phyloP scores from a whole-genome alignment of 2,797 vertebrate genomes.

The Kryptolebias ocellatus region DNA sequence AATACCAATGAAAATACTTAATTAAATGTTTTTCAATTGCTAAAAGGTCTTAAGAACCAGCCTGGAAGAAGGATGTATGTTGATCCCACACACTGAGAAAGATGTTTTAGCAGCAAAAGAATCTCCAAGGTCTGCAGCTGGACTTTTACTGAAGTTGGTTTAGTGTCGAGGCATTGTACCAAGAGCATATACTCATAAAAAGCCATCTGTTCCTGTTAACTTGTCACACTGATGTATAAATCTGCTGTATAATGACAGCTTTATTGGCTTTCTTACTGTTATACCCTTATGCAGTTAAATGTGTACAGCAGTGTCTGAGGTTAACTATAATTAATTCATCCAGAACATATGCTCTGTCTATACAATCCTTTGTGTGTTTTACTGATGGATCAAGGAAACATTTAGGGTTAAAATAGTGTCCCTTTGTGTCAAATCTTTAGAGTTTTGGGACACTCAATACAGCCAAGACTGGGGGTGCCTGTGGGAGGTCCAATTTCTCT shows the following conservation, averaged over 20 bases:
- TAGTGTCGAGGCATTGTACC: not conserved
- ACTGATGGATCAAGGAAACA: constrained; percentile 71
- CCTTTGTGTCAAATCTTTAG: constrained; percentile 43
- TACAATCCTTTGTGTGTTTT: constrained; percentile 73
- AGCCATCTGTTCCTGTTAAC: constrained; percentile 35
- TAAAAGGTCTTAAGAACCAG: too few relatives aligned
- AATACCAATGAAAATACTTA: too few relatives aligned
- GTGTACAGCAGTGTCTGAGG: constrained; percentile 38
- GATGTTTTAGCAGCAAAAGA: not conserved
- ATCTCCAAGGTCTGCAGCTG: not conserved
- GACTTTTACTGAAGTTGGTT: constrained; percentile 1
- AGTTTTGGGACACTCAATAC: constrained; percentile 16
- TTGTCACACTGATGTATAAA: constrained; percentile 51
- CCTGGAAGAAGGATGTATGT: not conserved
- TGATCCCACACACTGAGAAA: not conserved
- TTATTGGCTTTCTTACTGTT: constrained; percentile 29
- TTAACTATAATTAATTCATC: constrained; percentile 67
- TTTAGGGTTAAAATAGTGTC: constrained; percentile 52
- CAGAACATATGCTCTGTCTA: constrained; percentile 64
- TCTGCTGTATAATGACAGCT: constrained; percentile 39
- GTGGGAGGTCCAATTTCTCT: constrained; percentile 26
- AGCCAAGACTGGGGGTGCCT: constrained; percentile 12
- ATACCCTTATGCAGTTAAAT: constrained; percentile 36
- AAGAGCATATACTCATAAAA: constrained; percentile 21
- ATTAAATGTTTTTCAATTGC: too few relatives aligned